These are phyloP conservation scores for Grantiella picta DNA, from an alignment of 2,113 vertebrate genomes.

Conservation along the genomic window DNA sequence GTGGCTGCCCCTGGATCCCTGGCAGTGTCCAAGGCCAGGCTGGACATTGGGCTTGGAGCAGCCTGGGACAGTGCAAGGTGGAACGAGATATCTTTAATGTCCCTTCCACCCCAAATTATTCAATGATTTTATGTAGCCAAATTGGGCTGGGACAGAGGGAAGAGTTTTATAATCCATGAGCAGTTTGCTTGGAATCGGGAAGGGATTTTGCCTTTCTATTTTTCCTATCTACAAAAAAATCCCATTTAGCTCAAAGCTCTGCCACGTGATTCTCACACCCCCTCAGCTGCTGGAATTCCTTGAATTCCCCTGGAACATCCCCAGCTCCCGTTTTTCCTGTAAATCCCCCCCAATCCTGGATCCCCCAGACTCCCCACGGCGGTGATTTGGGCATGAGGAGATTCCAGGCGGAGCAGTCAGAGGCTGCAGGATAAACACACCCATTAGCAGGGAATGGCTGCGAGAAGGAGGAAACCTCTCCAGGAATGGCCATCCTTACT, in stretches of 20 bases:
- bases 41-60: neutral
- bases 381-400: neutral
- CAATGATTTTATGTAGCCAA: neutral
- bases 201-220: neutral
- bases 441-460: constrained; percentile 11
- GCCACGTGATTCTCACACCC: fast-evolving
- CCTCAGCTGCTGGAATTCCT: neutral
- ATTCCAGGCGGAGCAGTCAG: constrained; percentile 47
- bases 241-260: neutral
- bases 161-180: neutral
- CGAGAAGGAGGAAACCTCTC: neutral
- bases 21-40: neutral
- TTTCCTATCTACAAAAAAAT: neutral
- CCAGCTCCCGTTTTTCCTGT: neutral
- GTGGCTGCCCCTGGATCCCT: neutral
- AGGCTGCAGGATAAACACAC: constrained; percentile 12
- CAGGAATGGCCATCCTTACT: constrained; percentile 8
- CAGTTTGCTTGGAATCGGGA: neutral
- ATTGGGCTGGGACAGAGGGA: neutral
- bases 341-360: neutral
- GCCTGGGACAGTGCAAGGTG: neutral
- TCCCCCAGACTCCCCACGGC: neutral
- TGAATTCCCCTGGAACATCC: neutral
- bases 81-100: neutral
- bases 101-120: neutral